These are phyloP conservation scores for Bombus confusus DNA, from an alignment of 1,140 invertebrate species.

Conservation along the genomic window DNA sequence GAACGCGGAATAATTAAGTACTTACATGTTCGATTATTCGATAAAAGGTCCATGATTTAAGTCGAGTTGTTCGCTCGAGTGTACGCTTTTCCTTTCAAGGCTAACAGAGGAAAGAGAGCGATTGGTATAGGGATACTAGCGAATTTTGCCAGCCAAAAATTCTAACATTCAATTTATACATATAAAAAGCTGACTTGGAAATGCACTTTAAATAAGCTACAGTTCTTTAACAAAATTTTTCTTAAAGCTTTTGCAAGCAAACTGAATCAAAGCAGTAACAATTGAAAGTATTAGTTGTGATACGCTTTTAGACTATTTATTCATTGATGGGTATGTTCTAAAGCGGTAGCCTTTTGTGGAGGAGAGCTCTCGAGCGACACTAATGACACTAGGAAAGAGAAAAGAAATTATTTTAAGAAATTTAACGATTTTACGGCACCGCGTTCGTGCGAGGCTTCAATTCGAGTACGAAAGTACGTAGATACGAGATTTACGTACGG, in stretches of 20 bases:
- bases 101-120: background rate
- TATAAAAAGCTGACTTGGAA: background rate
- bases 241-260: slow-evolving; percentile 20
- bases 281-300: slow-evolving; percentile 27
- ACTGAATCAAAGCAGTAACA: background rate
- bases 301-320: background rate
- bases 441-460: slow-evolving; percentile 72
- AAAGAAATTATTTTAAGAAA: slow-evolving; percentile 70
- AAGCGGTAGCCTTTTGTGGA: background rate
- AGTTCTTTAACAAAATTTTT: background rate
- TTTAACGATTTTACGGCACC: slow-evolving; percentile 61
- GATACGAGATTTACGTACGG: slow-evolving; percentile 41
- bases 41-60: slow-evolving; percentile 58
- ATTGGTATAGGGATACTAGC: background rate
- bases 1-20: slow-evolving; percentile 51
- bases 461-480: slow-evolving; percentile 51
- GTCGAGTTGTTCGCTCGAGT: slow-evolving; percentile 56
- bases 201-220: background rate
- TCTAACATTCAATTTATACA: background rate
- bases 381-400: slow-evolving; percentile 45
- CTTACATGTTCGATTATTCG: slow-evolving; percentile 45
- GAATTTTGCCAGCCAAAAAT: background rate
- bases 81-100: slow-evolving; percentile 19
- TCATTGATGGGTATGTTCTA: background rate
- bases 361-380: slow-evolving; percentile 49